Conservation (phyloP, 2,797 vertebrate species). For the Anguilla marmorata region DNA sequence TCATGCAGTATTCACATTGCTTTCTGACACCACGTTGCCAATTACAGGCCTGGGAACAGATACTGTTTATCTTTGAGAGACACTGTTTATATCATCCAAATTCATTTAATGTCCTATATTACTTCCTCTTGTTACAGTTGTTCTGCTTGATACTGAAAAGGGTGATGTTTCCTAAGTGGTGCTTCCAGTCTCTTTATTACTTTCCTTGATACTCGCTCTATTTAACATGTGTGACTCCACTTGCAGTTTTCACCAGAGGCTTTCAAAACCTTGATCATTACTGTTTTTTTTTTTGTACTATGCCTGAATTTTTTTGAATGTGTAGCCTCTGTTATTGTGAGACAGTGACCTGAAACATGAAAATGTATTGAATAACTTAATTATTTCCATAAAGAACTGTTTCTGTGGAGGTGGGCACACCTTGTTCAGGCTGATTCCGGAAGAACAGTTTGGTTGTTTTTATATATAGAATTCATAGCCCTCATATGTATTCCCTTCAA, state of each 20-base stretch:
- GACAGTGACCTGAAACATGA: background rate
- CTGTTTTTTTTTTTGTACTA: background rate
- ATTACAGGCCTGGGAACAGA: constrained; percentile 63
- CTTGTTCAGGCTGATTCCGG: background rate
- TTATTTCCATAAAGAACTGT: background rate
- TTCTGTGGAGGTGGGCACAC: constrained; percentile 1
- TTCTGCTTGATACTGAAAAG: constrained; percentile 27
- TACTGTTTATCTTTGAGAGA: constrained; percentile 46
- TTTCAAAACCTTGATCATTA: background rate
- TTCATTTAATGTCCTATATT: constrained; percentile 50
- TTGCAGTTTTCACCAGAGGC: background rate
- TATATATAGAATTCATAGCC: background rate
- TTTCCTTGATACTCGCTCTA: constrained; percentile 34
- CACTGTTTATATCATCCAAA: constrained; percentile 9
- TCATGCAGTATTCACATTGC: background rate
- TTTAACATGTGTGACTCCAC: background rate
- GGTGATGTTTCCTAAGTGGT: constrained; percentile 34
- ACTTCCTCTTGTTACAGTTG: constrained; percentile 54
- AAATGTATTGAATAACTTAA: background rate
- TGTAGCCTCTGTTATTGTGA: background rate
- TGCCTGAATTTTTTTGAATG: background rate
- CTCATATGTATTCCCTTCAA: background rate
- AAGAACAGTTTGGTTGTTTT: background rate
- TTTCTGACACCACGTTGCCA: constrained; percentile 44
- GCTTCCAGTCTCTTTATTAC: constrained; percentile 35